Evolutionary conservation across 2,888 invertebrate genomes (phyloP), one percentile per base, ranked within the genome.

Genomic region (Morpho helenor): DNA sequence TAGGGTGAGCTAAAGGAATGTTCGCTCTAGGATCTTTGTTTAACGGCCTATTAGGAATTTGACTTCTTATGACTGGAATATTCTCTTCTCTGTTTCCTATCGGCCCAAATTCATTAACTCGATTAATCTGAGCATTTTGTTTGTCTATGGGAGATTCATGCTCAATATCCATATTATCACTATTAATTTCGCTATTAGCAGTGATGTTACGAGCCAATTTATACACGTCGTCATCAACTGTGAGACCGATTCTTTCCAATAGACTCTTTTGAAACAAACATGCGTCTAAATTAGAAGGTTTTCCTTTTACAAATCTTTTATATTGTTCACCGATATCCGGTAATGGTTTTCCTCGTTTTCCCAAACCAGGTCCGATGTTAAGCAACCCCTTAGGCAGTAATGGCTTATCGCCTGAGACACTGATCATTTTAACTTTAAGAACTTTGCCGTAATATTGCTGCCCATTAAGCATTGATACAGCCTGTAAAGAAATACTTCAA

Each of bases 401-500:
- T 0, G 73, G 22, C 4, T 62, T 70, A 10, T 69, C 64, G n/a
- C 57, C 44, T 0, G 69, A 67, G n/a, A 60, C 62, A 9, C 53
- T 67, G 6, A 76, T 71, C 70, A 87, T 78, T 0, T 44, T 61
- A 0, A 88, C 70, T 63, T 74, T 77, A 4, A 88, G 68, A 1
- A 58, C 59, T 45, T 62, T 57, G 0, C 86, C 87, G 56, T 80
- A 81, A 52, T 71, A 75, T 6, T 59, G 64, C 68, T 84, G 82
- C 0, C 75, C 77, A 53, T 88, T 74, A 0, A 88, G 68, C 85
- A 88, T 82, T 31, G 88, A 82, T 45, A 88, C 68, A 0, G 88
- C 87, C 88, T 88, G 78, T 56, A 82, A 84, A 7, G 23, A 7
- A 48, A 40, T 31, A 31, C 31, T 31, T 3, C 31, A 31, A 31